phyloP scores from a whole-genome alignment of 92 coral and sea anemone genomes.

The Pocillopora meandrina region DNA sequence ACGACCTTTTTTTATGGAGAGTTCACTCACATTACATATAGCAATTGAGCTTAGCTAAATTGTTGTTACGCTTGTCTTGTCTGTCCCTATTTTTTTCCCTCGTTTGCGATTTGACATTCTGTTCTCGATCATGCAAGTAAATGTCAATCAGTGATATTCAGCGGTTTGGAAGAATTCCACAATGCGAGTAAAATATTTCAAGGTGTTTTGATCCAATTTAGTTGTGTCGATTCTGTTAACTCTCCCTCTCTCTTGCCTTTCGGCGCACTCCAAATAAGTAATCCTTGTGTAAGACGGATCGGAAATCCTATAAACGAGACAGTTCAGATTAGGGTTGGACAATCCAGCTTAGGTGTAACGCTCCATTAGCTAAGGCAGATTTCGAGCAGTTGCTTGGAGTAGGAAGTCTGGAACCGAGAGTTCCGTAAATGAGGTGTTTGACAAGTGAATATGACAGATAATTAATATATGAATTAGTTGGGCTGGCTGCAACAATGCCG shows the following conservation, averaged over 20 bases:
- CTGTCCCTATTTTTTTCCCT: neutral
- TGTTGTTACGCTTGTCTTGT: neutral
- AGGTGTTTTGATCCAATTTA: neutral
- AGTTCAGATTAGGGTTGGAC: slow-evolving; percentile 34
- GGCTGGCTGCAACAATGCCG: slow-evolving; percentile 61
- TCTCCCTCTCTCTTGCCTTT: neutral
- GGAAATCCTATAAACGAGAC: slow-evolving; percentile 32
- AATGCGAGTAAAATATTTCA: too few species aligned
- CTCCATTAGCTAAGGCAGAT: slow-evolving; percentile 58
- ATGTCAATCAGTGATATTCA: too few species aligned
- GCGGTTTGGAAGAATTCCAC: too few species aligned
- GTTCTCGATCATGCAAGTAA: too few species aligned
- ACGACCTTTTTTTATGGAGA: slow-evolving; percentile 15
- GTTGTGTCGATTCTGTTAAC: neutral
- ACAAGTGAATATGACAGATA: slow-evolving; percentile 66
- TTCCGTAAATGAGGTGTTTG: slow-evolving; percentile 69
- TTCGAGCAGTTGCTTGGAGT: slow-evolving; percentile 30
- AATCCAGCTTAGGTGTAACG: slow-evolving; percentile 50
- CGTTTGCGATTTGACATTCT: neutral
- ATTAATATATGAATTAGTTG: slow-evolving; percentile 82
- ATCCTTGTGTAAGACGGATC: slow-evolving; percentile 19
- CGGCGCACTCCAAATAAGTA: slow-evolving; percentile 7
- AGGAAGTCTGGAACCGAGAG: slow-evolving; percentile 75
- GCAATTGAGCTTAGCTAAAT: neutral
- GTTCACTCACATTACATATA: neutral